Conservation (phyloP, 2,797 vertebrate species). For the Oreortyx pictus region DNA sequence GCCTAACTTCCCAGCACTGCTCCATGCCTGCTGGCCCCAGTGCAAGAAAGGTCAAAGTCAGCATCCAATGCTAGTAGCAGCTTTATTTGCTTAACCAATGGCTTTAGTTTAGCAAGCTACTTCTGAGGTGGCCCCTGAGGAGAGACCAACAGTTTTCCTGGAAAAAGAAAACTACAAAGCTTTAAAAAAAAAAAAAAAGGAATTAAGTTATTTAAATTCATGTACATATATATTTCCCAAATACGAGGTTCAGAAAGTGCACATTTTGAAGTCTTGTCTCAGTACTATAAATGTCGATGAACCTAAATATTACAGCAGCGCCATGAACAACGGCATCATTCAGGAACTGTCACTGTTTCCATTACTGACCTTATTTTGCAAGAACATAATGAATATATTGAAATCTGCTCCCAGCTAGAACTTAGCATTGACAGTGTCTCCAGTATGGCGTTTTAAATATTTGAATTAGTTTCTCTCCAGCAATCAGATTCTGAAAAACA, state of each 20-base stretch:
- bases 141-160: slow-evolving; percentile 17
- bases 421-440: slow-evolving; percentile 9
- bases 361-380: background rate
- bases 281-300: slow-evolving; percentile 32
- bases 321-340: background rate
- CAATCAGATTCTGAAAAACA: slow-evolving; percentile 40
- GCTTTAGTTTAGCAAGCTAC: slow-evolving; percentile 7
- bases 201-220: background rate
- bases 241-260: slow-evolving; percentile 50
- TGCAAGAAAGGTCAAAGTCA: background rate
- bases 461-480: slow-evolving; percentile 20
- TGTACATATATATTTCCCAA: background rate
- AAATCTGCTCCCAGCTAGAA: background rate
- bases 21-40: slow-evolving; percentile 59
- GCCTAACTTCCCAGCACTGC: slow-evolving; percentile 24
- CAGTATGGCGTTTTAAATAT: slow-evolving; percentile 4
- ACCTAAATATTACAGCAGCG: slow-evolving; percentile 10
- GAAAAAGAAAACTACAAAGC: slow-evolving; percentile 32
- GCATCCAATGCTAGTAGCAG: slow-evolving; percentile 27
- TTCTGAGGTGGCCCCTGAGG: slow-evolving; percentile 6
- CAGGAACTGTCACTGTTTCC: background rate
- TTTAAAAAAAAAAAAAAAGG: background rate
- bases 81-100: background rate
- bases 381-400: background rate
- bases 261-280: slow-evolving; percentile 44